Percentiles rank a stretch among this genome's conserved stretches.
These are phyloP conservation scores for Chrysomallon squamiferum DNA, from an alignment of 1,140 invertebrate species.

Conservation along the genomic window DNA sequence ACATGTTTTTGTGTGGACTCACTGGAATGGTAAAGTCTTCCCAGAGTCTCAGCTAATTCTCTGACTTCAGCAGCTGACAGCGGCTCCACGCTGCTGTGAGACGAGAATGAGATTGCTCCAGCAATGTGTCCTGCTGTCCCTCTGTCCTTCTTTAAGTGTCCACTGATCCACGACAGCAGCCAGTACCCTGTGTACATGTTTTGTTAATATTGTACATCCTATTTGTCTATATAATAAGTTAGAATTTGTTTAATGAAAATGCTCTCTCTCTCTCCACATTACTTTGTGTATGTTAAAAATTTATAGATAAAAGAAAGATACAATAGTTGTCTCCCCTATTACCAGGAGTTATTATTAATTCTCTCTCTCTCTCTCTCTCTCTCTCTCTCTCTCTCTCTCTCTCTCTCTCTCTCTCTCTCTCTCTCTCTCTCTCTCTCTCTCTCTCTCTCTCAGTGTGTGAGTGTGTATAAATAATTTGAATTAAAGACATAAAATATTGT, in stretches of 20 bases:
- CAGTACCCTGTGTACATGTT: conserved; percentile 7
- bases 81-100: neutral
- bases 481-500: too few relatives aligned
- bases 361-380: neutral
- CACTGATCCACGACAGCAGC: neutral
- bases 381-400: too few relatives aligned
- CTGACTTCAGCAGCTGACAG: conserved; percentile 25
- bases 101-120: conserved; percentile 13
- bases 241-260: neutral
- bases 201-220: neutral
- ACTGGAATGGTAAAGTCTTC: conserved; percentile 31
- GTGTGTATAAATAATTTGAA: too few relatives aligned
- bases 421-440: too few relatives aligned
- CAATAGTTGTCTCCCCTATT: neutral
- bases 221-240: neutral
- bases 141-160: neutral
- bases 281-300: neutral
- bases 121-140: conserved; percentile 7
- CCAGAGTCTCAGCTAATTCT: conserved; percentile 22
- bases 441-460: too few relatives aligned
- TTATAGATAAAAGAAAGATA: neutral
- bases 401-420: too few relatives aligned
- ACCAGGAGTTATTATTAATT: neutral
- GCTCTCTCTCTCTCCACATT: neutral
- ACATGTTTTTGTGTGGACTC: too few relatives aligned